Evolutionary conservation across 2,113 vertebrate genomes (phyloP), one percentile per base, ranked within the genome.

Genomic region (Ahaetulla prasina): DNA sequence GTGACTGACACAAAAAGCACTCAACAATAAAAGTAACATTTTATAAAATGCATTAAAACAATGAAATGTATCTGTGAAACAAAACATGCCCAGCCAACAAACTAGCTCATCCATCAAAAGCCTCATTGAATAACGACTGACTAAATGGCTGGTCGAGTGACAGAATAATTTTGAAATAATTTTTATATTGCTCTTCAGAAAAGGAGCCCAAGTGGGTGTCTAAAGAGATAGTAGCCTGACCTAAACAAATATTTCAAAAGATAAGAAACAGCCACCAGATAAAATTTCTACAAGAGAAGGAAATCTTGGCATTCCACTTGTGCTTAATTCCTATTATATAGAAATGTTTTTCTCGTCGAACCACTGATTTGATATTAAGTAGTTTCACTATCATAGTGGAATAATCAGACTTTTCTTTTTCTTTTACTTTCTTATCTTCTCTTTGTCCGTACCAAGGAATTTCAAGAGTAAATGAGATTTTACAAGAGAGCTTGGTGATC

Each of bases 311-410:
- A 52, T 27, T 53, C n/a, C 25, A 20, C 27, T 91, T 91, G 16
- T 27, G 27, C 27, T 35, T 49, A 47, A 35, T 57, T 85, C 90
- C 57, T 22, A 53, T 90, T 47, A 10, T 3, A 8, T 84, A 23
- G n/a, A 93, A 91, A 68, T 4, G 39, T 50, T 63, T 63, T 92
- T 43, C 30, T 22, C 25, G 30, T 39, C 18, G 11, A 0, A 0
- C 90, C n/a, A 0, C 35, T 0, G 23, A 93, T 94, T 95, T 93
- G 35, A 23, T 14, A 63, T 27, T 57, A 68, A 95, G 25, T 2
- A 91, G 8, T 0, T 87, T 2, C 49, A 30, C 23, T 74, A 85
- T 3, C 63, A 0, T 0, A 50, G 3, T 45, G 55, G 93, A 55
- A 60, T 43, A 86, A 89, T 90, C 55, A 80, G 57, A 54, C 23